These are phyloP conservation scores for Rousettus leschenaultii DNA, from an alignment of 2,113 vertebrate species.

Conservation along the genomic window DNA sequence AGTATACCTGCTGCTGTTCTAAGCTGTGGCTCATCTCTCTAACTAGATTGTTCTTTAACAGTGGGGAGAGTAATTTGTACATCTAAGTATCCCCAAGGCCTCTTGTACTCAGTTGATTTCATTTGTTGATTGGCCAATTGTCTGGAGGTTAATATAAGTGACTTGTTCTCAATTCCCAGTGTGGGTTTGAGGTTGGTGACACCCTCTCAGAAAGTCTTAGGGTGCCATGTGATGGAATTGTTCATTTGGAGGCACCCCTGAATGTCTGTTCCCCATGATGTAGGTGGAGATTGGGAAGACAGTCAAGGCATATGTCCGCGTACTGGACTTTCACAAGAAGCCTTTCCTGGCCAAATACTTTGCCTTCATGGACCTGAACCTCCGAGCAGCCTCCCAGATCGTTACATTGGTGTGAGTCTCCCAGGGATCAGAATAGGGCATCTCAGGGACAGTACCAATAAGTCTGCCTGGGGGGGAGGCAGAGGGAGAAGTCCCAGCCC, in stretches of 20 bases:
- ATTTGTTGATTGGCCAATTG: not conserved
- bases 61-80: not conserved
- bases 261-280: not conserved
- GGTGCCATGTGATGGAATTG: too few species aligned
- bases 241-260: not conserved
- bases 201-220: not conserved
- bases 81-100: not conserved
- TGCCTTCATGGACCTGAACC: slow-evolving; percentile 90
- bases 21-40: not conserved
- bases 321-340: slow-evolving; percentile 91
- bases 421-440: not conserved
- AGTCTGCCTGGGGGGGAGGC: too few species aligned
- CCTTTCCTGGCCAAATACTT: slow-evolving; percentile 93
- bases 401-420: slow-evolving; percentile 90
- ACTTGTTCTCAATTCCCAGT: not conserved
- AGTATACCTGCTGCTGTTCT: not conserved
- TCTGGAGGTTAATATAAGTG: not conserved
- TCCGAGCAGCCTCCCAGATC: slow-evolving; percentile 90
- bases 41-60: not conserved
- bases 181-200: not conserved
- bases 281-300: slow-evolving; percentile 97
- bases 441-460: accelerated
- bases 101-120: not conserved
- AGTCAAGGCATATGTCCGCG: slow-evolving; percentile 91
- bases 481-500: not conserved